Conservation (phyloP, 2,113 vertebrate species). For the Tenrec ecaudatus region DNA sequence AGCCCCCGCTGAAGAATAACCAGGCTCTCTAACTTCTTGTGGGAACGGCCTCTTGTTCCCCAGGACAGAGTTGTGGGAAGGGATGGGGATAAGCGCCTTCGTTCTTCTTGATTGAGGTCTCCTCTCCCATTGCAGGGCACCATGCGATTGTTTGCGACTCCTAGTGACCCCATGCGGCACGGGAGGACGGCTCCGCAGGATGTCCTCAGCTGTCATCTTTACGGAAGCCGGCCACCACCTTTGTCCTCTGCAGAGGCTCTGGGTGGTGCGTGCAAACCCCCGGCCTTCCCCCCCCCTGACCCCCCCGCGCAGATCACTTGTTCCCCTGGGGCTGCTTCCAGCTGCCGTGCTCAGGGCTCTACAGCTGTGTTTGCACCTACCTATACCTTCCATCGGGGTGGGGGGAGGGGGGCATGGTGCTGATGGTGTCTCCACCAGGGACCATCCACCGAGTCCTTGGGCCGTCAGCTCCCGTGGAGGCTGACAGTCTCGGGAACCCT, state of each 20-base stretch:
- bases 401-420: neutral
- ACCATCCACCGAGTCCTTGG: too few species aligned
- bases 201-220: neutral
- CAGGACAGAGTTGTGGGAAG: neutral
- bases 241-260: neutral
- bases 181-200: neutral
- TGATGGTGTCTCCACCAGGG: fast-evolving
- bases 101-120: neutral
- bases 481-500: too few species aligned
- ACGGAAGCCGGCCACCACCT: neutral
- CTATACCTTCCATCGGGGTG: too few species aligned
- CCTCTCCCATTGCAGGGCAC: neutral
- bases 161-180: neutral
- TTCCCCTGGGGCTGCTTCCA: too few species aligned
- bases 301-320: too few species aligned
- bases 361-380: too few species aligned
- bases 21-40: neutral
- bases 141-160: neutral
- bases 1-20: neutral
- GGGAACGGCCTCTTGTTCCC: neutral
- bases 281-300: too few species aligned
- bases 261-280: neutral
- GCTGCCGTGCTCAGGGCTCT: too few species aligned
- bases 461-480: too few species aligned
- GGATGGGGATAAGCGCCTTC: fast-evolving